Percentiles rank a stretch among this genome's conserved stretches.
Conservation (phyloP, 1,140 invertebrate genomes). For the Olivierus martensii region DNA sequence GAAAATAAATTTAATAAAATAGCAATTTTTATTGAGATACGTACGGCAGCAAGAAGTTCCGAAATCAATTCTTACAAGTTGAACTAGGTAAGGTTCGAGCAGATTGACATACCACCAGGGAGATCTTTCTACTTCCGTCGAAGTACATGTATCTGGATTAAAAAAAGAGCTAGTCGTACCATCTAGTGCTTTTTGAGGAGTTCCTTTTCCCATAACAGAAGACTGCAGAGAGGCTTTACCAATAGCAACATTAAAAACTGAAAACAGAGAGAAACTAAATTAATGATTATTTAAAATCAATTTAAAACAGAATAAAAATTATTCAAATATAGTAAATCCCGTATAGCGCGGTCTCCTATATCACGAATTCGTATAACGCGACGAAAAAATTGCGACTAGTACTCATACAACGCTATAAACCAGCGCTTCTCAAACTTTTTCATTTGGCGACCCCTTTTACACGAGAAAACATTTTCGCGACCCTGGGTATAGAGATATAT, state of each 20-base stretch:
- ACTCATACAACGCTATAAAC: no score
- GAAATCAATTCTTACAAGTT: slow-evolving; percentile 80
- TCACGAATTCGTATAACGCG: no score
- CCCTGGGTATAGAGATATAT: no score
- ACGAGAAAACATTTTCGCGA: no score
- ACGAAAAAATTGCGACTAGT: no score
- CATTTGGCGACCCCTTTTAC: no score
- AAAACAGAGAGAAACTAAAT: slow-evolving; percentile 26
- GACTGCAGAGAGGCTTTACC: slow-evolving; percentile 92
- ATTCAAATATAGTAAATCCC: no score
- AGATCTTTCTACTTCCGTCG: slow-evolving; percentile 54
- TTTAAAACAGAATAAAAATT: no score
- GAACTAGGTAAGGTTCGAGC: slow-evolving; percentile 82
- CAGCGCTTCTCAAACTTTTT: no score
- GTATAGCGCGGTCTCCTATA: no score
- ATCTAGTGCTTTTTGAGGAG: slow-evolving; percentile 80
- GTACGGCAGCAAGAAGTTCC: slow-evolving; percentile 82
- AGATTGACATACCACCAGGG: slow-evolving; percentile 96
- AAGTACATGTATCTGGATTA: slow-evolving; percentile 66
- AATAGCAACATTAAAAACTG: slow-evolving; percentile 87
- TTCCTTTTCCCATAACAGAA: slow-evolving; percentile 58
- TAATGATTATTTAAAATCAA: no score
- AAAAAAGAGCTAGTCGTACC: slow-evolving; percentile 72
- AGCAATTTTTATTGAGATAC: slow-evolving; percentile 1
- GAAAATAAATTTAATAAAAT: background rate